Evolutionary conservation across 2,797 vertebrate species (phyloP).

Genomic region (Knipowitschia caucasica): DNA sequence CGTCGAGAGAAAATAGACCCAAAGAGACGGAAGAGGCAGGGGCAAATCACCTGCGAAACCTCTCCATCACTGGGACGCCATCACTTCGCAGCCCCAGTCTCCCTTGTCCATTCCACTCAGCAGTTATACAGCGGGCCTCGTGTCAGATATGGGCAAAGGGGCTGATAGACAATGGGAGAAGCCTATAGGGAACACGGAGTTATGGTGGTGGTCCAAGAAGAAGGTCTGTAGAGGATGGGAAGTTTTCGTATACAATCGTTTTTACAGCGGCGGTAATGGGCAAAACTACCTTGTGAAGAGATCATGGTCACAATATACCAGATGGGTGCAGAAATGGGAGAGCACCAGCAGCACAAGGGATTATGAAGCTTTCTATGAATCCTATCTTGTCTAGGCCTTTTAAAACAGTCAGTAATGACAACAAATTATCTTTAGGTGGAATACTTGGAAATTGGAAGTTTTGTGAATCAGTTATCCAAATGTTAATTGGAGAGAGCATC

Average conservation of each 20-base stretch:
- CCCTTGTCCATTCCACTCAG: conserved; percentile 13
- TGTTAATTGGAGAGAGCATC: not conserved
- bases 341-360: not conserved
- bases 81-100: conserved; percentile 1
- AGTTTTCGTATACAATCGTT: not conserved
- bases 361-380: not conserved
- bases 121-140: conserved; percentile 2
- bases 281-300: conserved; percentile 3
- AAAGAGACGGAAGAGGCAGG: conserved; percentile 11
- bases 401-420: not conserved
- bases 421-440: not conserved
- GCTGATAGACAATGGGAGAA: conserved; percentile 16
- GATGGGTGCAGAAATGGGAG: not conserved
- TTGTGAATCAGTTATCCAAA: too few relatives aligned
- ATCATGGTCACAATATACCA: not conserved
- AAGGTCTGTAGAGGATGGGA: not conserved
- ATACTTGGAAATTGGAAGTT: not conserved
- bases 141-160: conserved; percentile 21
- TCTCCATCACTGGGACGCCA: conserved; percentile 26
- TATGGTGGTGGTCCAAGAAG: not conserved
- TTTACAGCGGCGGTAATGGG: not conserved
- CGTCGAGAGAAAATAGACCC: conserved; percentile 11
- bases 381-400: not conserved
- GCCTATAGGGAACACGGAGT: not conserved
- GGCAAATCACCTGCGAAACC: conserved; percentile 33